A percentile compares a stretch with the other conserved stretches of the same genome.
Conservation (phyloP, 2,113 vertebrate genomes). For the Anguilla rostrata region DNA sequence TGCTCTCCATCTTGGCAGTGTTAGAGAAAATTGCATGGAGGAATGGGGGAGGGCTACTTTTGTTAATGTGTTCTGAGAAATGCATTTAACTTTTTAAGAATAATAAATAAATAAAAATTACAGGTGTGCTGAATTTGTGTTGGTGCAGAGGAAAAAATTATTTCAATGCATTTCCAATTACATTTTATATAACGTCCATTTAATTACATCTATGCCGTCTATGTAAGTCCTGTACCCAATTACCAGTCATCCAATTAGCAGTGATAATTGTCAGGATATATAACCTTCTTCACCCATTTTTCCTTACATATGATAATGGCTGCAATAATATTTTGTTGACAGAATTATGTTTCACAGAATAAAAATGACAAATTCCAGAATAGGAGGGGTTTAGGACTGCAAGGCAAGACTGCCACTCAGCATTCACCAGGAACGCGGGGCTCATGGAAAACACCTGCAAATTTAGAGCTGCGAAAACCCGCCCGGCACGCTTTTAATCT, state of each 20-base stretch:
- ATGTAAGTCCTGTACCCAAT: background rate
- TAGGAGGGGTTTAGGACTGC: background rate
- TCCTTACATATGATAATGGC: background rate
- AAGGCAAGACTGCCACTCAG: background rate
- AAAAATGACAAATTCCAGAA: background rate
- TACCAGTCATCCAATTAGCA: background rate
- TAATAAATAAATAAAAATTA: too few relatives aligned
- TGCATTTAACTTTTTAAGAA: too few relatives aligned
- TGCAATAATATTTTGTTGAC: constrained; percentile 3
- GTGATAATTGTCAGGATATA: background rate
- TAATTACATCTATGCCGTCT: background rate
- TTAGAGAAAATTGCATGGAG: too few relatives aligned
- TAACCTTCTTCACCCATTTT: background rate
- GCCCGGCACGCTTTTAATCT: constrained; percentile 49
- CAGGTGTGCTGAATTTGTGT: too few relatives aligned
- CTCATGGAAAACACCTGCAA: background rate
- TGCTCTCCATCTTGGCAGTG: too few relatives aligned
- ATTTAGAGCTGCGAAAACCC: constrained; percentile 29
- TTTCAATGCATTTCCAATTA: background rate
- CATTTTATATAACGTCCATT: background rate
- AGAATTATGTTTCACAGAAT: background rate
- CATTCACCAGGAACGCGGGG: background rate
- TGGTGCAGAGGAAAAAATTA: too few relatives aligned
- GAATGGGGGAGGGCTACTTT: too few relatives aligned
- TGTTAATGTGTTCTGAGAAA: too few relatives aligned